phyloP scores from a whole-genome alignment of 2,888 invertebrate genomes.

The Iselma pallidipennis region DNA sequence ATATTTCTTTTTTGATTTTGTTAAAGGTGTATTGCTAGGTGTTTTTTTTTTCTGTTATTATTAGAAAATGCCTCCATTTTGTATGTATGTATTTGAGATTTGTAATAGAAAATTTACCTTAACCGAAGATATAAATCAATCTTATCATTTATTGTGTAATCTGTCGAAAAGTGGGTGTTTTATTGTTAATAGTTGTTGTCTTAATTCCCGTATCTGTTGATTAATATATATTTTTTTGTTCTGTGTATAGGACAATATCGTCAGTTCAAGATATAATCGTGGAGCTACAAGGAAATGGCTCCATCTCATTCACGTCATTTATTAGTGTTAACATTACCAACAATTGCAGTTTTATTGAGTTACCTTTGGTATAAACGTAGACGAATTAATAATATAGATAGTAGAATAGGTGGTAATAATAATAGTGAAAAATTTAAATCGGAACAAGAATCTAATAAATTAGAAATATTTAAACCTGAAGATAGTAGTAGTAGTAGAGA shows the following conservation, averaged over 20 bases:
- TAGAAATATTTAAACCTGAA: too few relatives aligned
- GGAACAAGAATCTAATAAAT: conserved; percentile 19
- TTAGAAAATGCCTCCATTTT: too few relatives aligned
- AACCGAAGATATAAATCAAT: too few relatives aligned
- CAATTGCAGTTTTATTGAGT: conserved; percentile 77
- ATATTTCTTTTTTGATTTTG: not conserved
- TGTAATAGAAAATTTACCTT: not conserved
- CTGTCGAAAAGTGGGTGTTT: too few relatives aligned
- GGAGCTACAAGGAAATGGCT: conserved; percentile 74
- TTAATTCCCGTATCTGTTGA: too few relatives aligned
- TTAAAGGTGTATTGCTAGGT: too few relatives aligned
- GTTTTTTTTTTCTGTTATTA: too few relatives aligned
- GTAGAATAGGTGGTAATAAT: conserved; percentile 50
- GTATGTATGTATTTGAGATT: not conserved
- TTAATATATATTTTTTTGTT: conserved; percentile 10
- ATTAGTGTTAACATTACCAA: conserved; percentile 78
- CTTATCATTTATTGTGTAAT: too few relatives aligned
- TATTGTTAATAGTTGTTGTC: not conserved
- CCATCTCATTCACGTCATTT: conserved; percentile 70
- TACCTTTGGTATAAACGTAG: conserved; percentile 84
- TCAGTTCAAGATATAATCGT: conserved; percentile 67
- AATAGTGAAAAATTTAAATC: conserved; percentile 13
- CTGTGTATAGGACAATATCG: conserved; percentile 53
- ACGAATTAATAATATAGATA: conserved; percentile 77
- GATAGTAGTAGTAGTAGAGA: conserved; percentile 10